Evolutionary conservation across 2,113 vertebrate species (phyloP), one percentile per base, ranked within the genome.

Genomic region (Peromyscus leucopus): DNA sequence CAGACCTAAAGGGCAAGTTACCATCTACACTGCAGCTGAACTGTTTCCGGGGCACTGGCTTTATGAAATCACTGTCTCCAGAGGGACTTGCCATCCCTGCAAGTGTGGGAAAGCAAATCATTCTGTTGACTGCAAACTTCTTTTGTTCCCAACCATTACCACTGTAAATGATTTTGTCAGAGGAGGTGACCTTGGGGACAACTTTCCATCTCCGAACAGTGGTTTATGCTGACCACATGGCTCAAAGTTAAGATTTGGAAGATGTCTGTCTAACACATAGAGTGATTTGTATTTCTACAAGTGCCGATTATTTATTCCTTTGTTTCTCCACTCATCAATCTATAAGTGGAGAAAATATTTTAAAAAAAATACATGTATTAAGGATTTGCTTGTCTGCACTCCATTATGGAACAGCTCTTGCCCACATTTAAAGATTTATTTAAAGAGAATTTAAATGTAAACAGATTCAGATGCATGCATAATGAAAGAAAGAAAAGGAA

Each of bases 401-500:
- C 75, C 93, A 96, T 97, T 97, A 96, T 74, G 91, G 87, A 97
- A 63, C 93, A 95, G 94, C 83, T 63, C 74, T 96, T 93, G 79
- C 89, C 97, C 95, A 97, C 95, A 97, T 95, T 96, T 94, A 96
- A 96, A 96, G 93, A 97, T 96, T 92, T 97, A 96, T 88, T 97
- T 97, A 97, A 97, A 89, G 95, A 93, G 91, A 96, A 93, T 98
- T 98, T 97, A 97, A 97, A 97, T 97, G 83, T 93, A 96, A 97
- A 97, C 91, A 95, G 95, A 97, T 87, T 97, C 93, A 90, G 74
- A 89, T 78, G 69, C 93, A 80, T 90, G 94, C 75, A 95, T 84
- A 91, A 96, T 94, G 46, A 42, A 76, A 57, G 80, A 97, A 94
- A 94, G 85, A 63, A 96, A 96, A 83, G 74, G 42, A 87, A 97